Base-by-base conservation (phyloP, 2,797 vertebrate genomes). In the Pitangus sulphuratus region DNA sequence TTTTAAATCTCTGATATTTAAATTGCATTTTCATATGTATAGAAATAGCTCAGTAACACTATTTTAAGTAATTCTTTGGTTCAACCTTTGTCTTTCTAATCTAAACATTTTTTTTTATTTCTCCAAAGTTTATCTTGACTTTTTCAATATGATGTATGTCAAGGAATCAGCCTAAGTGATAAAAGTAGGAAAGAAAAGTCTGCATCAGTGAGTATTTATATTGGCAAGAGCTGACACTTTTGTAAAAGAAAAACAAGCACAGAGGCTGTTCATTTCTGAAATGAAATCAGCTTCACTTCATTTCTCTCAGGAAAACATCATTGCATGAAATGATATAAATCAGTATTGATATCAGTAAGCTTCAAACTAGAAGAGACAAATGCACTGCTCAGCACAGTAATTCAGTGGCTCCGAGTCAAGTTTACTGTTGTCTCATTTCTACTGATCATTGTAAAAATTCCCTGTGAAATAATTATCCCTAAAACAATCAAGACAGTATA, bases 401-500 rank as follows among this genome's bases (percentile, higher is more conserved):
- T 90, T 96, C 95, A 95, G 92, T 91, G 95, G 77, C 92, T 94
- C 93, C 17, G 44, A 81, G 86, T 96, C 92, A 97, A 97, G 93
- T 97, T 98, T 98, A 97, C 87, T 93, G 96, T 96, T 97, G 96
- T 97, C 97, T 97, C 83, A 30, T 95, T 98, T 97, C 92, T 93
- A 90, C 84, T 96, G 97, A 97, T 98, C 95, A 97, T 97, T 90
- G 93, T 97, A 97, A 97, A 98, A 96, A 97, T 97, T 96, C 94
- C 95, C 86, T 95, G 89, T 96, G 96, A 98, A 98, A 96, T 97
- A 98, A 98, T 98, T 98, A 98, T 97, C 98, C 97, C 98, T 98
- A 97, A 98, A 98, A 98, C 98, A 98, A 99, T 98, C 98, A 98
- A 97, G 98, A 98, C 96, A 97, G 97, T 98, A 97, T 97, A 98